Evolutionary conservation across 2,888 invertebrate species (phyloP), one percentile per base, ranked within the genome.

Genomic region (Erebia ligea): DNA sequence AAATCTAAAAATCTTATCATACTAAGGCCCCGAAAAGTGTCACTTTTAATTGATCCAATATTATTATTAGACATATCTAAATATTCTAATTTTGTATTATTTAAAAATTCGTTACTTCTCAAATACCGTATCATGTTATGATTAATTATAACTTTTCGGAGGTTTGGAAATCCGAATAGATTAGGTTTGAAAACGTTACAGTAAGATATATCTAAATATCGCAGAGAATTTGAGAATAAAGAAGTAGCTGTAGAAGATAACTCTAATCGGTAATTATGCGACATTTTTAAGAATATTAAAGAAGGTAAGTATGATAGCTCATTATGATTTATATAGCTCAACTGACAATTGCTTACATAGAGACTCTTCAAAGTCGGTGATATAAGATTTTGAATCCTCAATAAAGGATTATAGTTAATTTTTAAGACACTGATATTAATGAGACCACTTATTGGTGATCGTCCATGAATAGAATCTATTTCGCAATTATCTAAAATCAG

Each of bases 11-110:
- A 84, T 77, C 94, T 94, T 6, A 97, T 82, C 74, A 93, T 88
- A 73, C 86, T 86, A 3, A 97, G 81, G 13, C 94, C 94, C 62
- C 87, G 87, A 82, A 97, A 97, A 0, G 95, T 95, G 74, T 94
- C 94, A 68, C 86, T 84, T 76, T 94, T 94, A 34, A 97, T 81
- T 0, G 88, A 89, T 11, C 94, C 94, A 57, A 97, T 94, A 19
- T 95, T 94, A 84, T 97, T 97, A 58, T 93, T 92, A 0, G 96
- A 95, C 54, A 97, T 82, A 82, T 96, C 96, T 17, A 97, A 82
- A 69, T 92, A 85, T 78, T 95, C 94, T 58, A 97, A 82, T 75
- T 94, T 89, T 4, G 94, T 89, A 80, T 95, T 96, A 77, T 95
- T 95, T 0, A 83, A 80, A 83, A 97, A 97, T 76, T 94, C 95